Evolutionary conservation across 2,797 vertebrate genomes (phyloP).

Genomic region (Fundulus diaphanus): DNA sequence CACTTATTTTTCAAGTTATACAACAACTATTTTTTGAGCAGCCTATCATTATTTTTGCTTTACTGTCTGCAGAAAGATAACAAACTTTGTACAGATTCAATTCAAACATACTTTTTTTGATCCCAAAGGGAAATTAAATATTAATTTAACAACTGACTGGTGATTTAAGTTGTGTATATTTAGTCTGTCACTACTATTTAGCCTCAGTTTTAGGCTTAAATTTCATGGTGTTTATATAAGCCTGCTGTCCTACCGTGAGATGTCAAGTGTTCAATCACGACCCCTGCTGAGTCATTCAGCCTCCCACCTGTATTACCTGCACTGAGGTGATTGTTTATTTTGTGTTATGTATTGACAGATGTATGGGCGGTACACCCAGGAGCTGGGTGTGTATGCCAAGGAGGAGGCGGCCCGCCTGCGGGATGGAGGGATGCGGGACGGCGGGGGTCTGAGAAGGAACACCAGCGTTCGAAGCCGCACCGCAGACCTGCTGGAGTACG

Average conservation of each 20-base stretch:
- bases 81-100: neutral
- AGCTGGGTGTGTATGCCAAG: conserved; percentile 93
- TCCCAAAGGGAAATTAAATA: no score
- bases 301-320: conserved; percentile 29
- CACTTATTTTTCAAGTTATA: neutral
- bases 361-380: conserved; percentile 97
- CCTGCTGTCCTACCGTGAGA: conserved; percentile 21
- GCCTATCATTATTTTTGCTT: neutral
- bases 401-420: conserved; percentile 91
- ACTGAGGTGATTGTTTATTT: conserved; percentile 24
- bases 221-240: conserved; percentile 22
- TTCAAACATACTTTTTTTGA: no score
- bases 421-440: conserved; percentile 85
- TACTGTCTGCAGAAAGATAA: neutral
- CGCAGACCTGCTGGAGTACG: conserved; percentile 89
- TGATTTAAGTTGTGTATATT: conserved; percentile 8
- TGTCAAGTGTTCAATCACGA: conserved; percentile 17
- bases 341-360: conserved; percentile 81
- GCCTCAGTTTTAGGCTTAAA: conserved; percentile 11
- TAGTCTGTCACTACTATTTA: conserved; percentile 24
- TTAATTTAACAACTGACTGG: conserved; percentile 4
- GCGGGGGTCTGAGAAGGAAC: conserved; percentile 78
- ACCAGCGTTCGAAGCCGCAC: conserved; percentile 74
- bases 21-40: neutral
- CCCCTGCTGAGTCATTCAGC: conserved; percentile 26